These are phyloP conservation scores for Pelecanoides urinatrix DNA, from an alignment of 2,113 vertebrate genomes.

Conservation along the genomic window DNA sequence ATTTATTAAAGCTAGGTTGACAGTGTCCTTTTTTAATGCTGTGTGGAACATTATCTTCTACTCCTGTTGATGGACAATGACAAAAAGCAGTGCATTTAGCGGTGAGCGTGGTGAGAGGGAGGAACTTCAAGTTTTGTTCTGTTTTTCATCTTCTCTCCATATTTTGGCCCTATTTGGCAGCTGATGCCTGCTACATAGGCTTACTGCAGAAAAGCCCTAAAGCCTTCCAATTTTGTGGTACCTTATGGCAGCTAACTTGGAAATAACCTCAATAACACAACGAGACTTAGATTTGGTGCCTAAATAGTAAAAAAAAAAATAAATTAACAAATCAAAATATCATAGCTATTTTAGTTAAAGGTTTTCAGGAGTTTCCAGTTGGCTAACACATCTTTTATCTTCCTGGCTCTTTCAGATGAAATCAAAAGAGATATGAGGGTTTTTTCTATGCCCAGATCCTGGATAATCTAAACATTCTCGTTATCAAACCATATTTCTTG, in stretches of 20 bases:
- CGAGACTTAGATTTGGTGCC: not conserved
- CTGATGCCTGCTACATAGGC: not conserved
- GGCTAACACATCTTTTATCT: not conserved
- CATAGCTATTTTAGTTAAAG: not conserved
- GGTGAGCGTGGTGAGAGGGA: not conserved
- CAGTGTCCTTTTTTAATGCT: constrained; percentile 30
- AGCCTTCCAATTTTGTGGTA: not conserved
- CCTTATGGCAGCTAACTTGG: not conserved
- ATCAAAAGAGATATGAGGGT: not conserved
- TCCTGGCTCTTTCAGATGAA: not conserved
- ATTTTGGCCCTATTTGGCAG: not conserved
- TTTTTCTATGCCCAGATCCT: not conserved
- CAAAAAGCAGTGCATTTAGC: constrained; percentile 8
- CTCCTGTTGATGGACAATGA: not conserved
- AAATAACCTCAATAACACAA: not conserved
- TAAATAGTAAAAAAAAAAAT: not conserved
- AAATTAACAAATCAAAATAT: not conserved
- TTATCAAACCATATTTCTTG: not conserved
- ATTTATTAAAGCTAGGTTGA: constrained; percentile 43
- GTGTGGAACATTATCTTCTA: constrained; percentile 17
- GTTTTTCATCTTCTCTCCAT: not conserved
- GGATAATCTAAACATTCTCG: not conserved
- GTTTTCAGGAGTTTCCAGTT: not conserved
- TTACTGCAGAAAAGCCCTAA: not conserved
- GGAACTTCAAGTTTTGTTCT: not conserved